These are phyloP conservation scores for Hipposideros larvatus DNA, from an alignment of 2,797 vertebrate species.

Conservation along the genomic window DNA sequence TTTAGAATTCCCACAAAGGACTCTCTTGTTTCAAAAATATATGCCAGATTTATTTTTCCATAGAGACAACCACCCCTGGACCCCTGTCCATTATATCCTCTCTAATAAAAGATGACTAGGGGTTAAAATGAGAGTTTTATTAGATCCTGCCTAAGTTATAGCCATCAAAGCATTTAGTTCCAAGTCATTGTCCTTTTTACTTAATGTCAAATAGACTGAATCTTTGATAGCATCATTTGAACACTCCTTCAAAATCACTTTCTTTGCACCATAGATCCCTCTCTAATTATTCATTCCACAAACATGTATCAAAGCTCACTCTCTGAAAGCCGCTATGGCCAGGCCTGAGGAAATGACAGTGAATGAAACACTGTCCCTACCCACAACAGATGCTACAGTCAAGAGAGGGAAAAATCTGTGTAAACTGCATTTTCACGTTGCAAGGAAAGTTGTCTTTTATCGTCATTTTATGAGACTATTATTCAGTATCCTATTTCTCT, in stretches of 20 bases:
- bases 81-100: neutral
- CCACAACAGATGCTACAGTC: neutral
- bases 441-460: neutral
- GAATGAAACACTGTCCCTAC: neutral
- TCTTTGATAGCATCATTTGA: neutral
- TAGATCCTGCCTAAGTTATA: neutral
- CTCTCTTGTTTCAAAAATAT: neutral
- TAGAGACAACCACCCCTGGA: neutral
- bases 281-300: neutral
- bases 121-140: constrained; percentile 44
- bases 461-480: neutral
- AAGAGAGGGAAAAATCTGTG: accelerated
- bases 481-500: neutral
- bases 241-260: constrained; percentile 40
- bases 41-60: neutral
- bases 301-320: neutral
- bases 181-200: neutral
- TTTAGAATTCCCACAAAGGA: neutral
- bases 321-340: accelerated
- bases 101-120: constrained; percentile 26
- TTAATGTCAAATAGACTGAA: neutral
- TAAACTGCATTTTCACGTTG: neutral
- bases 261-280: neutral
- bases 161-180: neutral
- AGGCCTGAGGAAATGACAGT: neutral